Percentiles rank a stretch among this genome's conserved stretches.
Conservation (phyloP, 2,888 invertebrate species). For the Acanthosepion lycidas region DNA sequence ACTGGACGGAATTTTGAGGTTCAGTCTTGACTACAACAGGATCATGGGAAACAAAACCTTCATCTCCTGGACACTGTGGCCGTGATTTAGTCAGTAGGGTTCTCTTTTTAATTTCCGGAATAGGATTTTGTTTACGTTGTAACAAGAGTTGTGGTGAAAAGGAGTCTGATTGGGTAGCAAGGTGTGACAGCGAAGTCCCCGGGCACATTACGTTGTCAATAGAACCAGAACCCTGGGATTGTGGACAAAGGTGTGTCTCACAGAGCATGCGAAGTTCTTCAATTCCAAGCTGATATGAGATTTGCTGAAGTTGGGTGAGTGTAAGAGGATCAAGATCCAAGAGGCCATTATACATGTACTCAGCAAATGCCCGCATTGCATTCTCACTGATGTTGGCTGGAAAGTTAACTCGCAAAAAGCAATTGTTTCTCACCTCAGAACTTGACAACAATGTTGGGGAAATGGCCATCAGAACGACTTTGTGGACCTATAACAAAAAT, state of each 20-base stretch:
- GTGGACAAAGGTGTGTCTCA: not conserved
- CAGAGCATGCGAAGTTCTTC: conserved; percentile 35
- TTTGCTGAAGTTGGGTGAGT: not conserved
- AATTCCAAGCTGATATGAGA: not conserved
- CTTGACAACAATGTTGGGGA: not conserved
- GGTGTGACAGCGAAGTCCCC: not conserved
- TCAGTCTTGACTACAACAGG: not conserved
- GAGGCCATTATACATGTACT: conserved; percentile 34
- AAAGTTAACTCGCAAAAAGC: conserved; percentile 13
- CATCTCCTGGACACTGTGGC: not conserved
- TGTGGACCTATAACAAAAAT: not conserved
- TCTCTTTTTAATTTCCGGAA: not conserved
- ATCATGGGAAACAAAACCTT: not conserved
- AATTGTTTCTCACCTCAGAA: not conserved
- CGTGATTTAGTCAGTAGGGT: not conserved
- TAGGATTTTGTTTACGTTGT: not conserved
- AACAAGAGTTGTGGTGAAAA: not conserved
- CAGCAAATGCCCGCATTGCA: conserved; percentile 37
- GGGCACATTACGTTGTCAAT: not conserved
- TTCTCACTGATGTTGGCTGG: not conserved
- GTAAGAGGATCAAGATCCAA: conserved; percentile 37
- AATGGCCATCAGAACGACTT: not conserved
- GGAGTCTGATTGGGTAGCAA: not conserved
- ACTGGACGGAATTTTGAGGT: not conserved
- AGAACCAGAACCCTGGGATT: not conserved